A percentile compares a stretch with the other conserved stretches of the same genome.
Evolutionary conservation across 2,797 vertebrate genomes (phyloP).

Genomic region (Lithobates sylvaticus): DNA sequence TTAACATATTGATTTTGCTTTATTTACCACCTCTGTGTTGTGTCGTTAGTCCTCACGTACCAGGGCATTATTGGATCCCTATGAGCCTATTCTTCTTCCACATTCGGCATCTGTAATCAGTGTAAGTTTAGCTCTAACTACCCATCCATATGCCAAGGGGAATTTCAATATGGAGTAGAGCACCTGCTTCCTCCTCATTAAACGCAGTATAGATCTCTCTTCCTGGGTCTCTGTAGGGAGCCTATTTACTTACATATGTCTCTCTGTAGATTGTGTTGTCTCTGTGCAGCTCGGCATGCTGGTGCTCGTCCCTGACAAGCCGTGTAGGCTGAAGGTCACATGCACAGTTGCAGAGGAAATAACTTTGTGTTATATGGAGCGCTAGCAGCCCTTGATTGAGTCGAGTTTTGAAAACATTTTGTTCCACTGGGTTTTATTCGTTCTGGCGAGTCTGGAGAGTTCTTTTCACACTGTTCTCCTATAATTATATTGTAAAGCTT

Average conservation of each 20-base stretch:
- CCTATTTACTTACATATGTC: conserved; percentile 28
- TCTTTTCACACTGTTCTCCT: neutral
- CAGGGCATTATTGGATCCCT: neutral
- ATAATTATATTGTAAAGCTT: neutral
- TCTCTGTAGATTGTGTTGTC: conserved; percentile 16
- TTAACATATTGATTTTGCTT: too few relatives aligned
- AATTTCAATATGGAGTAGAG: neutral
- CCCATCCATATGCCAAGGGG: neutral
- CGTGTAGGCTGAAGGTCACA: conserved; percentile 14
- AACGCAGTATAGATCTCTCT: neutral
- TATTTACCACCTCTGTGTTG: neutral
- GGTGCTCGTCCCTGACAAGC: neutral
- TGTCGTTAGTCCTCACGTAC: neutral
- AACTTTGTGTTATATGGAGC: neutral
- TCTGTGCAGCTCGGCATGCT: neutral
- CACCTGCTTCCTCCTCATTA: neutral
- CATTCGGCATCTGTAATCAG: neutral
- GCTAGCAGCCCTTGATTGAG: neutral
- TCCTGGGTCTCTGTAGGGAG: neutral
- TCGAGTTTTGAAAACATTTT: neutral
- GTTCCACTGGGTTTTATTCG: neutral
- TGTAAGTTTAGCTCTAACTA: neutral
- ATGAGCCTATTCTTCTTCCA: neutral
- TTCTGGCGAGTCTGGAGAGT: too few relatives aligned
- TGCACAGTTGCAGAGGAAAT: neutral